Evolutionary conservation across 2,113 vertebrate species (phyloP), one percentile per base, ranked within the genome.

Genomic region (Oncorhynchus tshawytscha): DNA sequence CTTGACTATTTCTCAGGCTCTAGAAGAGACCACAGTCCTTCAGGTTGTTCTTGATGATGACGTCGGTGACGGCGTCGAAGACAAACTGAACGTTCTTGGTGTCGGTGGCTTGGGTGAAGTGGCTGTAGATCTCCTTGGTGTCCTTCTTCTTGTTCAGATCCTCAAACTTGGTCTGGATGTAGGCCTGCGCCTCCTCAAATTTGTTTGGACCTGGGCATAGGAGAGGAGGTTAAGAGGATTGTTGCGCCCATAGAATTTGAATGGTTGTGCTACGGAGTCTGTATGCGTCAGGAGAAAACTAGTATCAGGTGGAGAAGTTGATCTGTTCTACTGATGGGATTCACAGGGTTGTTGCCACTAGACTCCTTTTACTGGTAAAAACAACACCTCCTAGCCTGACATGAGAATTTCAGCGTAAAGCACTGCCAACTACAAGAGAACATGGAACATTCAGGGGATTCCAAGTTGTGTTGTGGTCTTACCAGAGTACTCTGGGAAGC

Each of bases 41-140:
- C 94, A 99, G 96, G 95, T 99, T 99, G 94, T 98, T 99, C 91
- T 99, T 99, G 91, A 99, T 99, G 94, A 99, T 99, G 92, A 99
- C 97, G 0, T 99, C 98, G 0, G 98, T 99, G 90, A 99, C 98
- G 0, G 97, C 98, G 0, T 99, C 97, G 0, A 99, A 99, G 84
- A 99, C 98, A 0, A 99, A 99, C 96, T 99, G 98, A 90, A 99
- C 97, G 90, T 99, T 99, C 95, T 99, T 98, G 92, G 97, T 99
- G 94, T 99, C 97, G 0, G 97, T 99, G 90, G 97, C 97, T 0
- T 97, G 99, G 13, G 97, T 99, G 94, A 99, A 99, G 92, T 99
- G 98, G 2, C 96, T 95, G 91, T 99, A 99, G 89, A 99, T 99
- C 89, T 99, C 98, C 96, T 99, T 99, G 92, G 95, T 98, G 91